Evolutionary conservation across 2,113 vertebrate species (phyloP).

Genomic region (Boulengeromyrus knoepffleri): DNA sequence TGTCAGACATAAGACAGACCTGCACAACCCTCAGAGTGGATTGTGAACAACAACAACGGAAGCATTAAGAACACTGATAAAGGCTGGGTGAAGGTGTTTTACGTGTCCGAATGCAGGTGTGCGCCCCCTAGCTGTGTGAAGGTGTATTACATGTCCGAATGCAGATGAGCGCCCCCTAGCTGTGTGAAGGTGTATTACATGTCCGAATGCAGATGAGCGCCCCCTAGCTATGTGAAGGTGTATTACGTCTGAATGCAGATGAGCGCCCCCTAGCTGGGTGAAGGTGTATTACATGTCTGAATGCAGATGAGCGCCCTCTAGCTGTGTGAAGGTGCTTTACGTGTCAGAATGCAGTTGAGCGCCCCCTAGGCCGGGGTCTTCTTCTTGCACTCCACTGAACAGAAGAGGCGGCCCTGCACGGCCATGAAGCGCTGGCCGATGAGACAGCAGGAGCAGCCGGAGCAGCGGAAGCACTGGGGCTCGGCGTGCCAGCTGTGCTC

Average conservation of each 20-base stretch:
- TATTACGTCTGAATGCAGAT: not conserved
- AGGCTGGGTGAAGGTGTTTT: not conserved
- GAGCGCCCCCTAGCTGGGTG: not conserved
- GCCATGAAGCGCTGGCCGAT: constrained; percentile 91
- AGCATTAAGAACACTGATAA: not conserved
- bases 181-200: not conserved
- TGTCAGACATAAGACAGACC: not conserved
- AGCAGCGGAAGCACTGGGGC: constrained; percentile 81
- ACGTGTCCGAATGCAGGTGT: not conserved
- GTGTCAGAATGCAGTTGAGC: not conserved
- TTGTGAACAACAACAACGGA: not conserved
- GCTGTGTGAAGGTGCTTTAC: not conserved
- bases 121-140: not conserved
- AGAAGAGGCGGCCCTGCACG: constrained; percentile 77
- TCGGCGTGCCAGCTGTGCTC: constrained; percentile 85
- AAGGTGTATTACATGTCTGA: not conserved
- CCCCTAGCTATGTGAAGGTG: not conserved
- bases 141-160: not conserved
- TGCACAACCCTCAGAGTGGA: not conserved
- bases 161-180: not conserved
- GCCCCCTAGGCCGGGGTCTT: constrained; percentile 50
- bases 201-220: not conserved
- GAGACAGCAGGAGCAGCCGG: constrained; percentile 84
- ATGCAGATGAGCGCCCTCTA: not conserved
- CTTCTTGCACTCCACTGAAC: constrained; percentile 91